phyloP scores from a whole-genome alignment of 1,140 invertebrate species.

The Sminthurides bifidus region DNA sequence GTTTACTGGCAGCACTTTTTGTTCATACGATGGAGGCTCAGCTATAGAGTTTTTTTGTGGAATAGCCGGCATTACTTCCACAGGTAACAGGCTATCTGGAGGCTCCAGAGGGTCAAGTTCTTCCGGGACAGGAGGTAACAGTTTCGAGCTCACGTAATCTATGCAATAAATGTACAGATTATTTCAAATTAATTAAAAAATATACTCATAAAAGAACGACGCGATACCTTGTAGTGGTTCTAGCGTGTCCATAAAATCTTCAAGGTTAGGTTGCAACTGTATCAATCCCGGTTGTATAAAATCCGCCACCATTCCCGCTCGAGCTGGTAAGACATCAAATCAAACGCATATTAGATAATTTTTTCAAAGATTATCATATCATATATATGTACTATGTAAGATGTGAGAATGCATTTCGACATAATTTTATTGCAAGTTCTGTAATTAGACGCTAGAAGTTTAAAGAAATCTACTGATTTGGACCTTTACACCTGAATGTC shows the following conservation, averaged over 20 bases:
- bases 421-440: too few relatives aligned
- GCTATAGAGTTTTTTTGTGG: background rate
- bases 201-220: background rate
- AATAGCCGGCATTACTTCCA: slow-evolving; percentile 4
- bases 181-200: background rate
- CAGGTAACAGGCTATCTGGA: slow-evolving; percentile 9
- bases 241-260: slow-evolving; percentile 84
- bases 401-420: too few relatives aligned
- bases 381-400: too few relatives aligned
- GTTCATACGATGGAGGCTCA: background rate
- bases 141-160: slow-evolving; percentile 30
- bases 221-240: slow-evolving; percentile 58
- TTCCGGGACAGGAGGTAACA: slow-evolving; percentile 51
- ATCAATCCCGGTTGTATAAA: slow-evolving; percentile 96
- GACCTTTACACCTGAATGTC: too few relatives aligned
- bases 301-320: slow-evolving; percentile 63
- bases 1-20: background rate
- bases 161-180: background rate
- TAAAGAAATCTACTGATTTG: too few relatives aligned
- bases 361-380: too few relatives aligned
- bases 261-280: slow-evolving; percentile 89
- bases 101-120: slow-evolving; percentile 37
- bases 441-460: too few relatives aligned
- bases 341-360: too few relatives aligned
- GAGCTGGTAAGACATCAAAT: slow-evolving; percentile 40